Base-by-base conservation (phyloP, 2,888 invertebrate genomes). In the Eristalinus sepulchralis region DNA sequence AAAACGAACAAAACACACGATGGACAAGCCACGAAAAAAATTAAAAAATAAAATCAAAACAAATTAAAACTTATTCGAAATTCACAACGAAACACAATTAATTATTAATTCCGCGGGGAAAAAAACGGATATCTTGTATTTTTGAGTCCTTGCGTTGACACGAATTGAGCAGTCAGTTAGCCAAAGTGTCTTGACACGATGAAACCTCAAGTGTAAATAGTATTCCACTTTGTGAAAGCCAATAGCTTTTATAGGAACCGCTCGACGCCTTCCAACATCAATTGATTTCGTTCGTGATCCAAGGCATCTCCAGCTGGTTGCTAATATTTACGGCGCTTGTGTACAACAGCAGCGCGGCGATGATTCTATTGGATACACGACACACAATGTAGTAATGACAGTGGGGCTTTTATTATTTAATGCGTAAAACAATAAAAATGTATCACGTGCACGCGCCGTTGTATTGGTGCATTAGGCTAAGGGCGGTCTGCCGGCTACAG, bases 271-370 rank as follows among this genome's bases (percentile, higher is more conserved):
- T 73, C 60, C 86, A 71, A 78, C 78, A 83, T 82, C 78, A 83
- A 86, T 86, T 62, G 78, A 83, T 82, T 78, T 71, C 34, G 70
- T 79, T 84, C 64, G 63, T 78, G 70, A 75, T 78, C 66, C 68
- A 82, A 82, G 68, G 59, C 77, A 75, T 80, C 84, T 67, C 57
- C 66, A 68, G 67, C 27, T 27, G 5, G 27, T 81, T 68, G 79
- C 72, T 73, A 67, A 68, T 64, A 84, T 75, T 76, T 70, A 68
- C 59, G 63, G 73, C 62, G 68, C 31, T 67, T 62, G 39, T 39
- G 60, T 39, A 60, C 34, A 64, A 34, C 57, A 33, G 66, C 62
- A 34, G 53, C 33, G 11, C 33, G 24, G 57, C 68, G 66, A 80
- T 66, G 72, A 72, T 72, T 57, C 79, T 79, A 83, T 75, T 86